These are phyloP conservation scores for Iselma pallidipennis DNA, from an alignment of 2,888 invertebrate species.

Conservation along the genomic window DNA sequence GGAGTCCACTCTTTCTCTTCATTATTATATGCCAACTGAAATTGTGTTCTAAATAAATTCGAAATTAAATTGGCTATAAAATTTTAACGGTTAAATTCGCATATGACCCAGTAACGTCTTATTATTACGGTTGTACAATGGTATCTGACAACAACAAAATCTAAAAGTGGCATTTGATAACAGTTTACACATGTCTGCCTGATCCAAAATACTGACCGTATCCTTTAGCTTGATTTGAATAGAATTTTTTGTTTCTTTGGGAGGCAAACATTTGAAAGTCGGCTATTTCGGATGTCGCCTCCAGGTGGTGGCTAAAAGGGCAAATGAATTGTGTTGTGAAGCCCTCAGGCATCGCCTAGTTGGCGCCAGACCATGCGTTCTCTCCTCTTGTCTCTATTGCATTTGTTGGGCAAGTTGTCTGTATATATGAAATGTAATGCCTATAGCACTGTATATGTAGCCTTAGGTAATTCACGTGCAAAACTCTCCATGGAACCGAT, in stretches of 20 bases:
- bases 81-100: background rate
- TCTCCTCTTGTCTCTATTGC: constrained; percentile 3
- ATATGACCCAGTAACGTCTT: background rate
- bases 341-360: constrained; percentile 45
- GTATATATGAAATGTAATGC: background rate
- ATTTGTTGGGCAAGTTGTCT: background rate
- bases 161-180: background rate
- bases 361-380: constrained; percentile 46
- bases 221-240: background rate
- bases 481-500: constrained; percentile 11
- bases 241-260: background rate
- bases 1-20: background rate
- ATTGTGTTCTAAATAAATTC: background rate
- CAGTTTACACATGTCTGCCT: background rate
- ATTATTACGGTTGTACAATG: constrained; percentile 22
- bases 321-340: constrained; percentile 42
- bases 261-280: constrained; percentile 50
- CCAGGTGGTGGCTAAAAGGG: constrained; percentile 41
- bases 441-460: constrained; percentile 19
- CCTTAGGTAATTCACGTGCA: constrained; percentile 24
- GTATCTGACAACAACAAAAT: background rate
- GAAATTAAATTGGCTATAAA: background rate
- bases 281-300: constrained; percentile 40
- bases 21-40: background rate
- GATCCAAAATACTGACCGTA: background rate